phyloP scores from a whole-genome alignment of 2,888 invertebrate species.

The Scrobipalpa costella region DNA sequence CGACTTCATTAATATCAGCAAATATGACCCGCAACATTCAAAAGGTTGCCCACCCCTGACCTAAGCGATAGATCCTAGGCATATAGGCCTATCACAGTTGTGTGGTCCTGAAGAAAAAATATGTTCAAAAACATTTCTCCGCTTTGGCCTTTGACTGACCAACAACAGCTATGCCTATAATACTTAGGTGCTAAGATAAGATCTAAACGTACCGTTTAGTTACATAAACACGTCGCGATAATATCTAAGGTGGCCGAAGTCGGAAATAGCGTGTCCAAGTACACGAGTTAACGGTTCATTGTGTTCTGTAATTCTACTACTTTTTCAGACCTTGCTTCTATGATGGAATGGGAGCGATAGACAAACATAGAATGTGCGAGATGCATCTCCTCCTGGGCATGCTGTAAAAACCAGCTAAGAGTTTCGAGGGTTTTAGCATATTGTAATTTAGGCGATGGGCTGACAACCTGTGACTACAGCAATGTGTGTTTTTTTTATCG shows the following conservation, averaged over 20 bases:
- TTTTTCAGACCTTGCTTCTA: background rate
- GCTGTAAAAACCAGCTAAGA: too few relatives aligned
- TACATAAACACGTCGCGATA: background rate
- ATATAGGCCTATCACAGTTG: too few relatives aligned
- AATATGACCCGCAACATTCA: too few relatives aligned
- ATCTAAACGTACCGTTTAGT: background rate
- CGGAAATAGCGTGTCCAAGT: background rate
- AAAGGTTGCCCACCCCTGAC: too few relatives aligned
- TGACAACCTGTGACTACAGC: too few relatives aligned
- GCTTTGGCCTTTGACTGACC: background rate
- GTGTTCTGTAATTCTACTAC: background rate
- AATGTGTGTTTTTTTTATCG: too few relatives aligned
- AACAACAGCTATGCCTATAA: background rate
- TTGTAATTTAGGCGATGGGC: too few relatives aligned
- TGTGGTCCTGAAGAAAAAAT: background rate
- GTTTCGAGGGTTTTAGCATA: too few relatives aligned
- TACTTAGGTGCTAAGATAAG: background rate
- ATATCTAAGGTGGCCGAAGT: background rate
- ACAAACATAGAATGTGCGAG: too few relatives aligned
- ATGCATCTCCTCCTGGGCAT: too few relatives aligned
- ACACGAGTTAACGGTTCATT: background rate
- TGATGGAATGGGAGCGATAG: background rate
- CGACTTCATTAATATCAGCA: too few relatives aligned
- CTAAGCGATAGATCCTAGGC: too few relatives aligned
- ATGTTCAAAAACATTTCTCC: background rate